Evolutionary conservation across 2,888 invertebrate genomes (phyloP).

Genomic region (Acronicta leporina): DNA sequence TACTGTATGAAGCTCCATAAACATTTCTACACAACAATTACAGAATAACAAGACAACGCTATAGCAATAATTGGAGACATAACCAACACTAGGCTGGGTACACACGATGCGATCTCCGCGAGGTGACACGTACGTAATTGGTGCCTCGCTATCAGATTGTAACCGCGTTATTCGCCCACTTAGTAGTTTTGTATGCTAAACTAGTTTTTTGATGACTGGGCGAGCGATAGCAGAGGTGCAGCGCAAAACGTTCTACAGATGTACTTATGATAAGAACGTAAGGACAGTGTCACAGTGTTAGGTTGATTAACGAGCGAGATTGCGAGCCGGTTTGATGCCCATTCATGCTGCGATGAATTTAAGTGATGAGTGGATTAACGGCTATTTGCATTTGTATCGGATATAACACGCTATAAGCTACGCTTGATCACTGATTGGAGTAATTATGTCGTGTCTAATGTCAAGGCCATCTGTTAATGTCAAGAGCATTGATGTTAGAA

Average conservation of each 20-base stretch:
- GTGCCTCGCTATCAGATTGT: slow-evolving; percentile 75
- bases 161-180: slow-evolving; percentile 74
- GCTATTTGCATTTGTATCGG: slow-evolving; percentile 12
- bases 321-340: slow-evolving; percentile 62
- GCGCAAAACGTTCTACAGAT: slow-evolving; percentile 69
- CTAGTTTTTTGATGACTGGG: slow-evolving; percentile 70
- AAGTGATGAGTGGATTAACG: slow-evolving; percentile 15
- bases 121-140: slow-evolving; percentile 89
- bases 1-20: slow-evolving; percentile 36
- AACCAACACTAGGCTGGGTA: slow-evolving; percentile 67
- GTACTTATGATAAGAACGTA: slow-evolving; percentile 70
- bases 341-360: slow-evolving; percentile 65
- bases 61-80: slow-evolving; percentile 73
- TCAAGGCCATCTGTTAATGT: slow-evolving; percentile 4
- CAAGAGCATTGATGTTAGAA: neutral
- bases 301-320: slow-evolving; percentile 78
- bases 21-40: slow-evolving; percentile 54
- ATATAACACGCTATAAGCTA: slow-evolving; percentile 3
- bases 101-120: slow-evolving; percentile 70
- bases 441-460: slow-evolving; percentile 12
- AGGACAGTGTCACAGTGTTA: slow-evolving; percentile 69
- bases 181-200: slow-evolving; percentile 80
- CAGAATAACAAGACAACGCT: slow-evolving; percentile 60
- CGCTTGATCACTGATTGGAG: slow-evolving; percentile 2
- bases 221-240: slow-evolving; percentile 64